Evolutionary conservation across 2,888 invertebrate genomes (phyloP).

Genomic region (Synergus laeviventris): DNA sequence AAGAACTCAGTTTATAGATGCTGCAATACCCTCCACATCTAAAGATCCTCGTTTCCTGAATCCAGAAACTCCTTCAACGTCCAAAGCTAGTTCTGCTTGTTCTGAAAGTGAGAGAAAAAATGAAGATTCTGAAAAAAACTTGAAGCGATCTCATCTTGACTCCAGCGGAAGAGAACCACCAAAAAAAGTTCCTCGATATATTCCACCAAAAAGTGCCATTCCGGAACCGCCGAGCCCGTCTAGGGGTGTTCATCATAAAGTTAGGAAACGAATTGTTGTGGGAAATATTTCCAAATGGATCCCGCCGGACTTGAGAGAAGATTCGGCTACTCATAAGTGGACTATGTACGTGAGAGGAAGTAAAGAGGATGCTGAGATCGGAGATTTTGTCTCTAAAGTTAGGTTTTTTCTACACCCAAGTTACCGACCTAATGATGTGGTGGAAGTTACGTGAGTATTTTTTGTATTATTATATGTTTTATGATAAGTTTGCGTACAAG

Average conservation of each 20-base stretch:
- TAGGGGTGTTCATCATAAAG: constrained; percentile 69
- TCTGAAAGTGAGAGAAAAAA: constrained; percentile 24
- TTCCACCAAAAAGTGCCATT: constrained; percentile 68
- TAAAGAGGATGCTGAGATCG: constrained; percentile 79
- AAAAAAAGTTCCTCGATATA: constrained; percentile 71
- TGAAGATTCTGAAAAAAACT: constrained; percentile 31
- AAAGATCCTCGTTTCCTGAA: constrained; percentile 46
- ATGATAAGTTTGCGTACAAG: neutral
- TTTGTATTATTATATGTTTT: neutral
- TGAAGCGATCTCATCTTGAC: constrained; percentile 9
- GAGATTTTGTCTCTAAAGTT: constrained; percentile 84
- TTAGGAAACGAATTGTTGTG: constrained; percentile 74
- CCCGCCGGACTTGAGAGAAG: constrained; percentile 82
- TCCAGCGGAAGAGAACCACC: constrained; percentile 49
- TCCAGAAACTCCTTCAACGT: constrained; percentile 41
- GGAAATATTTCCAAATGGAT: constrained; percentile 92
- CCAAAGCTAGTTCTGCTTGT: constrained; percentile 41
- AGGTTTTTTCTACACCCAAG: constrained; percentile 90
- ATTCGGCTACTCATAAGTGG: constrained; percentile 92
- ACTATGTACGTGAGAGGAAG: constrained; percentile 89
- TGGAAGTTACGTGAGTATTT: constrained; percentile 83
- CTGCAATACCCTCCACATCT: constrained; percentile 49
- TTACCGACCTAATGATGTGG: constrained; percentile 90
- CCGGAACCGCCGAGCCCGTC: constrained; percentile 65
- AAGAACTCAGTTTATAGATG: constrained; percentile 51